Conservation (phyloP, 1,140 invertebrate genomes). For the Bactericera cockerelli region DNA sequence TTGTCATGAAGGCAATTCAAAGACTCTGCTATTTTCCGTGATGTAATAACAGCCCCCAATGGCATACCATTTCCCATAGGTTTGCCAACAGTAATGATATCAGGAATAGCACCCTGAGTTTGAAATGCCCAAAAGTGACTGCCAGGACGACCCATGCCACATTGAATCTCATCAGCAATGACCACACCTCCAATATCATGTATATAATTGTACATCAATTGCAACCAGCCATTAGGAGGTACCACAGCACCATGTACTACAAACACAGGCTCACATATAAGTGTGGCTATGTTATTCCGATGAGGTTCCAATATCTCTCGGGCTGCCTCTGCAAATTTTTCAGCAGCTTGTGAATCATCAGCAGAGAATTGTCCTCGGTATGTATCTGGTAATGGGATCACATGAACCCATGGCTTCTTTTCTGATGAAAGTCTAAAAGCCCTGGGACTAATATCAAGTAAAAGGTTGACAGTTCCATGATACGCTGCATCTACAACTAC, state of each 20-base stretch:
- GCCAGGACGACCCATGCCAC: slow-evolving; percentile 87
- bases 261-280: slow-evolving; percentile 16
- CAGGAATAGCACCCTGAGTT: slow-evolving; percentile 73
- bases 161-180: slow-evolving; percentile 83
- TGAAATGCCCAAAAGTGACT: slow-evolving; percentile 94
- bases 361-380: slow-evolving; percentile 11
- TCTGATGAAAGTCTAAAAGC: slow-evolving; percentile 10
- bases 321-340: slow-evolving; percentile 6
- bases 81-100: slow-evolving; percentile 94
- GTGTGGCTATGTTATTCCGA: slow-evolving; percentile 11
- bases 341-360: slow-evolving; percentile 12
- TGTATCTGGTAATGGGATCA: slow-evolving; percentile 14
- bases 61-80: slow-evolving; percentile 93
- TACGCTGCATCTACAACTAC: slow-evolving; percentile 56
- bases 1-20: slow-evolving; percentile 7
- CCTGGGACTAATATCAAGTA: slow-evolving; percentile 14
- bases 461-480: slow-evolving; percentile 14
- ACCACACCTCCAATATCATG: not conserved
- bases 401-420: slow-evolving; percentile 17
- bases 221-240: slow-evolving; percentile 14
- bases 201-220: not conserved
- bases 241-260: slow-evolving; percentile 14
- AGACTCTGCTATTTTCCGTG: slow-evolving; percentile 60
- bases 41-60: slow-evolving; percentile 86
- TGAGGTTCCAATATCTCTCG: not conserved